Percentiles rank a stretch among this genome's conserved stretches.
Conservation (phyloP, 2,888 invertebrate species). For the Cephonodes hylas region DNA sequence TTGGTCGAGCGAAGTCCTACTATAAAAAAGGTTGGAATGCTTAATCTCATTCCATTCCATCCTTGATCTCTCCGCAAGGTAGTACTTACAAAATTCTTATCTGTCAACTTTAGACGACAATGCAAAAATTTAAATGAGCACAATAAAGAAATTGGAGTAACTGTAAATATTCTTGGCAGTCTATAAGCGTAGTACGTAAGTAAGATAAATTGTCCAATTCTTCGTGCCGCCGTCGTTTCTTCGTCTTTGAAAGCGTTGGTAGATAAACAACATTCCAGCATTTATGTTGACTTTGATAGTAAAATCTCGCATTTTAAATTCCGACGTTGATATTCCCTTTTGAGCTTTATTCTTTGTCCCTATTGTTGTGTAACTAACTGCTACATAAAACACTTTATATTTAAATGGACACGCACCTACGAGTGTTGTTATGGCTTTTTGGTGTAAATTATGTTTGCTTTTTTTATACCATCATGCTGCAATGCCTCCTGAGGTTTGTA, state of each 20-base stretch:
- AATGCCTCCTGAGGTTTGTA: too few relatives aligned
- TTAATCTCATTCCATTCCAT: background rate
- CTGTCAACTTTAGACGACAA: background rate
- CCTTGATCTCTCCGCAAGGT: background rate
- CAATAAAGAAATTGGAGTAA: background rate
- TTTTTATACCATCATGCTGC: background rate
- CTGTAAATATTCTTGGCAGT: background rate
- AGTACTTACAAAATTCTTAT: background rate
- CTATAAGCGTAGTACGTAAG: background rate
- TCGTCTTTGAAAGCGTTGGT: conserved; percentile 21
- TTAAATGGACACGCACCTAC: background rate
- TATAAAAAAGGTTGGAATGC: background rate
- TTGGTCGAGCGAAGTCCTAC: background rate
- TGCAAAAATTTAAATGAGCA: background rate
- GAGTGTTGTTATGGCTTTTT: background rate
- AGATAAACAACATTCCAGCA: conserved; percentile 29
- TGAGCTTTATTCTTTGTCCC: conserved; percentile 14
- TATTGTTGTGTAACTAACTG: conserved; percentile 7
- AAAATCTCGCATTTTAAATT: conserved; percentile 24
- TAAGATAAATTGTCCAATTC: conserved; percentile 26
- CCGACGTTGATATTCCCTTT: conserved; percentile 18
- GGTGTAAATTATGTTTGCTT: background rate
- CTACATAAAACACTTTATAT: background rate
- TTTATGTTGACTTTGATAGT: conserved; percentile 29
- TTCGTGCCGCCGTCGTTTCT: conserved; percentile 18